These are phyloP conservation scores for Ichneumoninae sp. DNA, from an alignment of 2,888 invertebrate genomes.

Conservation along the genomic window DNA sequence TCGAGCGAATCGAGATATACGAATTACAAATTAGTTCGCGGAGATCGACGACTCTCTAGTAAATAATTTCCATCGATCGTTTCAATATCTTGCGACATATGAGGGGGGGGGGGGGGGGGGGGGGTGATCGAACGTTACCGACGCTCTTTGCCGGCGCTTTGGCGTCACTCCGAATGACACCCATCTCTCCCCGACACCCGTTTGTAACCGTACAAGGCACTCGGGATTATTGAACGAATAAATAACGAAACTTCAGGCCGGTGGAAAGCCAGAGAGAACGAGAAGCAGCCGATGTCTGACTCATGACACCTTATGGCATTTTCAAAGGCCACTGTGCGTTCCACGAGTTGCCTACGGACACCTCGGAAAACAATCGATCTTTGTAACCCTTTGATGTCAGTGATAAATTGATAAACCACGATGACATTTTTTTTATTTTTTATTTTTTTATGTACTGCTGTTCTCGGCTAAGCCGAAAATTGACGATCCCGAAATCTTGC, in stretches of 20 bases:
- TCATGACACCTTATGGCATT: slow-evolving; percentile 60
- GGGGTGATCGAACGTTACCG: slow-evolving; percentile 27
- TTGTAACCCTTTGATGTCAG: background rate
- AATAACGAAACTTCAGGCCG: slow-evolving; percentile 19
- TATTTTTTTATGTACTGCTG: background rate
- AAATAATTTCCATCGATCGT: slow-evolving; percentile 31
- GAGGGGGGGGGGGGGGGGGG: background rate
- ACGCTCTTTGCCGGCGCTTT: background rate
- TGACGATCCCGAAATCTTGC: no score
- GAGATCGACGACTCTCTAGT: slow-evolving; percentile 7
- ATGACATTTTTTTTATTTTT: background rate
- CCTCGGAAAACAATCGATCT: slow-evolving; percentile 24
- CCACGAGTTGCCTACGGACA: slow-evolving; percentile 3
- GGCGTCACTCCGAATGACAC: slow-evolving; percentile 36
- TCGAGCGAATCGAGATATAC: slow-evolving; percentile 1
- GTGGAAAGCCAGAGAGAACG: background rate
- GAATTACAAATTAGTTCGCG: slow-evolving; percentile 41
- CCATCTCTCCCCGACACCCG: slow-evolving; percentile 14
- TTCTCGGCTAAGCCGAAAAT: no score
- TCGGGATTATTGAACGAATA: slow-evolving; percentile 24
- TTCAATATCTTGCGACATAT: slow-evolving; percentile 17
- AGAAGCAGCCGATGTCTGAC: slow-evolving; percentile 42
- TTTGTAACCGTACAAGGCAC: slow-evolving; percentile 37
- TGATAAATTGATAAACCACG: background rate
- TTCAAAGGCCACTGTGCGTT: slow-evolving; percentile 50